phyloP scores from a whole-genome alignment of 2,113 vertebrate genomes.

The Apteryx owenii region DNA sequence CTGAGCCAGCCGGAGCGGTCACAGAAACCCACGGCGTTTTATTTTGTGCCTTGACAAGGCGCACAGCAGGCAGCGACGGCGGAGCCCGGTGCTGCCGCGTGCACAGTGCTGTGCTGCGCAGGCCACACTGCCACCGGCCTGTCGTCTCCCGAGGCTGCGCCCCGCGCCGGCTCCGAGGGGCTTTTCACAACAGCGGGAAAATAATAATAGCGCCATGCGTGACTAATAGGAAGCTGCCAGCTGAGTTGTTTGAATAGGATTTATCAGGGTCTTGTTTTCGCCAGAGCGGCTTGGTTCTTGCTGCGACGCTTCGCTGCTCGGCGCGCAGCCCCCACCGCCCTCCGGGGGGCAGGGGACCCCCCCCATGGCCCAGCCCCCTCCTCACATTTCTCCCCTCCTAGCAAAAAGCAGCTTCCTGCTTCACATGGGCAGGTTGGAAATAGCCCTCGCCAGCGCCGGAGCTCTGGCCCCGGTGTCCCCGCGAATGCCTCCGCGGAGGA shows the following conservation, averaged over 20 bases:
- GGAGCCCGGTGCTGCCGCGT: too few relatives aligned
- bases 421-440: constrained; percentile 24
- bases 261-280: not conserved
- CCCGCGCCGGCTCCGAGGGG: not conserved
- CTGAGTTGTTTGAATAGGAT: not conserved
- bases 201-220: not conserved
- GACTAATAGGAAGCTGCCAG: not conserved
- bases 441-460: not conserved
- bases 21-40: accelerated
- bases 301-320: not conserved
- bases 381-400: not conserved
- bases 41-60: accelerated
- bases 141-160: not conserved
- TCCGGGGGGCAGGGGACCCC: too few relatives aligned
- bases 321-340: too few relatives aligned
- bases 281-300: not conserved
- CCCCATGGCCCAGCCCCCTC: not conserved
- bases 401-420: not conserved
- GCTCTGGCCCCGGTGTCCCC: not conserved
- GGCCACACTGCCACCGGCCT: too few relatives aligned
- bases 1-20: not conserved
- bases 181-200: not conserved
- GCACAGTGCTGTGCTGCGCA: too few relatives aligned
- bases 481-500: not conserved
- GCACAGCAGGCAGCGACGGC: not conserved